Base-by-base conservation (phyloP, 2,888 invertebrate genomes). In the Eristalinus aeneus region DNA sequence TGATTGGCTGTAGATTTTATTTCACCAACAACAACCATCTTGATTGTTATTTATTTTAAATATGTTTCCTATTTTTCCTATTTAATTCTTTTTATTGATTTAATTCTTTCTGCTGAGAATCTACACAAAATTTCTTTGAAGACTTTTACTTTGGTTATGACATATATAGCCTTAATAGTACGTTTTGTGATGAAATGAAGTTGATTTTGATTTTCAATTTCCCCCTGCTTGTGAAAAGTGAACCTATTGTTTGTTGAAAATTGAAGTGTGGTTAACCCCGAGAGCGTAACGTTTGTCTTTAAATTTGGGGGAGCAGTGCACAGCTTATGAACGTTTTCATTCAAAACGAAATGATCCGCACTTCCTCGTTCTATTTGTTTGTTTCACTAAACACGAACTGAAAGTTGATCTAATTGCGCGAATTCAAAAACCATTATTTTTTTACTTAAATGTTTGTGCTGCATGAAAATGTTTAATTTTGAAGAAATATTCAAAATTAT, bases 11-110 rank as follows among this genome's bases (percentile, higher is more conserved):
- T 34, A 0, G 77, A 36, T 63, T 86, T 82, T 34, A 77, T 1
- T 34, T 86, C 86, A 39, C 86, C 86, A 22, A 86, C 77, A 32
- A 86, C 56, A 68, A 81, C 86, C 86, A 86, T 86, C 39, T 79
- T 86, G 34, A 27, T 36, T 64, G 23, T 3, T 69, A 39, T 20
- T 1, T 22, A 20, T 39, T 53, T 32, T 6, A 56, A 63, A 4
- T 54, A 20, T 20, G 68, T 65, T 39, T 58, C 10, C n/a, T n/a
- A n/a, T n/a, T n/a, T n/a, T n/a, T n/a, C 69, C 31, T 5, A 20
- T 36, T 54, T n/a, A 68, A 4, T 64, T 16, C 20, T 11, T 8
- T 22, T 20, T 71, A 71, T 31, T 39, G n/a, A n/a, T n/a, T 39
- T 61, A 27, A 27, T 64, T 64, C 22, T 22, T 12, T 27, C 20